phyloP scores from a whole-genome alignment of 1,140 invertebrate genomes.

The Ips typographus region DNA sequence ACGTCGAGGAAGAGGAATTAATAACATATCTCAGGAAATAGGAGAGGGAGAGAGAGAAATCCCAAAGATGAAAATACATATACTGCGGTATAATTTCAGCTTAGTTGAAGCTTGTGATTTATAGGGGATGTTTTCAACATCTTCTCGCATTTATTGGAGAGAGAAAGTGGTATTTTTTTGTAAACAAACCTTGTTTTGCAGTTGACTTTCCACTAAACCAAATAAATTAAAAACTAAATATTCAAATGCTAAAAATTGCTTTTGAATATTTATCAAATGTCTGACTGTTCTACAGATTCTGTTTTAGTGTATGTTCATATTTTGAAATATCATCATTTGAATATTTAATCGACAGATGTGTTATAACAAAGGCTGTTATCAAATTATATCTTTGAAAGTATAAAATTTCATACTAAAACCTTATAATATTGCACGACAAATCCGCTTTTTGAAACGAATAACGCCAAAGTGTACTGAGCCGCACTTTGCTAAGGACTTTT shows the following conservation, averaged over 20 bases:
- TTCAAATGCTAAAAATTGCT: too few relatives aligned
- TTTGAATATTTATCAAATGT: too few relatives aligned
- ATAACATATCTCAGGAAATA: conserved; percentile 30
- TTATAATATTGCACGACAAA: conserved; percentile 15
- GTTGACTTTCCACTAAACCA: too few relatives aligned
- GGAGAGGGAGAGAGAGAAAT: conserved; percentile 22
- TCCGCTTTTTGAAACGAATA: conserved; percentile 3
- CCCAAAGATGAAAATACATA: conserved; percentile 27
- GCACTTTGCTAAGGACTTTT: conserved; percentile 27
- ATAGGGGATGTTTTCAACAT: conserved; percentile 31
- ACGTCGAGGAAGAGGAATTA: conserved; percentile 30
- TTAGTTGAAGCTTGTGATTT: conserved; percentile 34
- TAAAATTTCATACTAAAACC: neutral
- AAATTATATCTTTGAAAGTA: neutral
- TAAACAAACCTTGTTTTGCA: conserved; percentile 24
- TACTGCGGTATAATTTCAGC: conserved; percentile 27
- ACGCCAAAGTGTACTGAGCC: conserved; percentile 26
- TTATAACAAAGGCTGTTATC: too few relatives aligned
- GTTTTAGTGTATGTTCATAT: too few relatives aligned
- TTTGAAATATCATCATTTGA: too few relatives aligned
- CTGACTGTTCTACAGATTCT: too few relatives aligned
- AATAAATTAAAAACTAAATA: too few relatives aligned
- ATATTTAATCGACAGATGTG: too few relatives aligned
- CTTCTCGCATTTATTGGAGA: conserved; percentile 32
- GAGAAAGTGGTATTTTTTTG: conserved; percentile 32